Percentiles rank a stretch among this genome's conserved stretches.
Conservation (phyloP, 2,797 vertebrate genomes). For the Argentina silus region DNA sequence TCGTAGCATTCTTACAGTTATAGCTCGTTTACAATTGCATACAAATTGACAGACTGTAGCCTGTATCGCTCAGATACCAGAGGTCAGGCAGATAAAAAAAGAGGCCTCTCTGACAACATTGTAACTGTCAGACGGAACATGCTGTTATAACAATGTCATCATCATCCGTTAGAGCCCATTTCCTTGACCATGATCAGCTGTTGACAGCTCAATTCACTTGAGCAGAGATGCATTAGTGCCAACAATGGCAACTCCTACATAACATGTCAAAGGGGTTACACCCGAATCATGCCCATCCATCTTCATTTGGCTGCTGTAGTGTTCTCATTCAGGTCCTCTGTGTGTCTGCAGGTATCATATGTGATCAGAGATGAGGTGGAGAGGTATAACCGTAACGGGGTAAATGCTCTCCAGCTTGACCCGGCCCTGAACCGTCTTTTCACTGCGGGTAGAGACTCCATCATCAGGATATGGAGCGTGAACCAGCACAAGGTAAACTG, state of each 20-base stretch:
- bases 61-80: too few relatives aligned
- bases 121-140: too few relatives aligned
- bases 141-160: too few relatives aligned
- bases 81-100: too few relatives aligned
- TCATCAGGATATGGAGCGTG: slow-evolving; percentile 90
- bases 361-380: slow-evolving; percentile 91
- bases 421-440: slow-evolving; percentile 86
- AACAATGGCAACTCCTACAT: background rate
- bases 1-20: too few relatives aligned
- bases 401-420: slow-evolving; percentile 88
- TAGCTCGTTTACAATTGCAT: too few relatives aligned
- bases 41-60: too few relatives aligned
- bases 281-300: background rate
- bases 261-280: background rate
- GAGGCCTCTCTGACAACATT: too few relatives aligned
- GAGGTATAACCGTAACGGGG: slow-evolving; percentile 88
- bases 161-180: too few relatives aligned
- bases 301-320: background rate
- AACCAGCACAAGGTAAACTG: slow-evolving; percentile 86
- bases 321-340: background rate
- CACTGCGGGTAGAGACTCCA: slow-evolving; percentile 87
- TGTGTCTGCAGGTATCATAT: slow-evolving; percentile 82
- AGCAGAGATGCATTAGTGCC: too few relatives aligned
- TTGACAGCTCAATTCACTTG: too few relatives aligned
- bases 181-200: too few relatives aligned